Evolutionary conservation across 2,888 invertebrate genomes (phyloP).

Genomic region (Hydraecia micacea): DNA sequence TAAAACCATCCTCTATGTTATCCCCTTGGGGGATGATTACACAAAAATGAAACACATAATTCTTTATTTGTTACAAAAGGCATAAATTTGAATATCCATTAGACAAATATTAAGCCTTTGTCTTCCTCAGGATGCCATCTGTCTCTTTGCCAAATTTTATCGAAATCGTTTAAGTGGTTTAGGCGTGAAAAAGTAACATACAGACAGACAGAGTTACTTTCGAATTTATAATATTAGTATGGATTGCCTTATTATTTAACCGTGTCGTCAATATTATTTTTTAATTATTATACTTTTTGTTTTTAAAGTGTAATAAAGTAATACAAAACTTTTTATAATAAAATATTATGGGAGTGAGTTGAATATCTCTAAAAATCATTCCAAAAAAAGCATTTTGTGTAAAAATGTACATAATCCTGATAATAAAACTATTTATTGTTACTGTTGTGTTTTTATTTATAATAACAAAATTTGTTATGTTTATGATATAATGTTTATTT

Average conservation of each 20-base stretch:
- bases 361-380: constrained; percentile 34
- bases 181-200: background rate
- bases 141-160: background rate
- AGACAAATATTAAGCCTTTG: background rate
- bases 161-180: background rate
- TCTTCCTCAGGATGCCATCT: background rate
- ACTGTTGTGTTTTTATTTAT: constrained; percentile 52
- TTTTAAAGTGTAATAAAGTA: constrained; percentile 16
- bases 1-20: too few species aligned
- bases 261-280: background rate
- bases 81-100: background rate
- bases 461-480: constrained; percentile 31
- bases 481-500: constrained; percentile 3
- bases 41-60: background rate
- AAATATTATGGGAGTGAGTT: background rate
- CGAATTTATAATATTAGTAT: background rate
- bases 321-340: constrained; percentile 2
- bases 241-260: constrained; percentile 9
- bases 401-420: constrained; percentile 59
- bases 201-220: background rate
- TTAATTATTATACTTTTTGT: constrained; percentile 12
- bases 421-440: constrained; percentile 64
- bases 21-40: background rate
- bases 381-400: constrained; percentile 40
- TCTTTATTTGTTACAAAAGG: background rate